Conservation (phyloP, 2,888 invertebrate genomes). For the Sisyra nigra region DNA sequence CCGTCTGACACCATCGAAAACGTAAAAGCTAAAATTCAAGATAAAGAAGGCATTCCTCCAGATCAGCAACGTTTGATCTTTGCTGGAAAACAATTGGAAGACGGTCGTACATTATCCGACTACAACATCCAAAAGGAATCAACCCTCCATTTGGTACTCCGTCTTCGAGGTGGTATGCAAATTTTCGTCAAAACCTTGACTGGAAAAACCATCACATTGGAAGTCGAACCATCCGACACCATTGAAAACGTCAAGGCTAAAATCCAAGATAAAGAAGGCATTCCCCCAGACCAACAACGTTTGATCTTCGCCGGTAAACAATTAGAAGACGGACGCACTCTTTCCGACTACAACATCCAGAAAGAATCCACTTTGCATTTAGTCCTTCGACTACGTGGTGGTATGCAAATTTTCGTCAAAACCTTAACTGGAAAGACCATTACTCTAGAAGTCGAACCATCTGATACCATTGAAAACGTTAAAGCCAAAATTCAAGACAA, state of each 20-base stretch:
- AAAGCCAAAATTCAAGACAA: slow-evolving; percentile 43
- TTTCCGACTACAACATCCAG: slow-evolving; percentile 47
- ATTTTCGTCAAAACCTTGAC: slow-evolving; percentile 34
- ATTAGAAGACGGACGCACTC: slow-evolving; percentile 49
- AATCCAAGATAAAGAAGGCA: slow-evolving; percentile 38
- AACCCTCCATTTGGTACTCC: slow-evolving; percentile 33
- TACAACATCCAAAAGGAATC: slow-evolving; percentile 47
- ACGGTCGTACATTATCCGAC: slow-evolving; percentile 43
- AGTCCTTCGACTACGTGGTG: slow-evolving; percentile 42
- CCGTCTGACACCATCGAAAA: slow-evolving; percentile 46
- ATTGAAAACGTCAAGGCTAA: slow-evolving; percentile 48
- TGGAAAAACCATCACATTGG: slow-evolving; percentile 40
- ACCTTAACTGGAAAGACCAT: slow-evolving; percentile 41
- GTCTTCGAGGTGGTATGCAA: slow-evolving; percentile 46
- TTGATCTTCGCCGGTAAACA: slow-evolving; percentile 53
- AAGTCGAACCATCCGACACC: slow-evolving; percentile 43
- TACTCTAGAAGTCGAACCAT: slow-evolving; percentile 36
- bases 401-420: slow-evolving; percentile 49
- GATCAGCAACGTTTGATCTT: slow-evolving; percentile 42
- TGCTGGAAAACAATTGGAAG: slow-evolving; percentile 49
- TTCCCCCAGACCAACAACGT: slow-evolving; percentile 41
- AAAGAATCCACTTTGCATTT: slow-evolving; percentile 42
- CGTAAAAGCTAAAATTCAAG: slow-evolving; percentile 38
- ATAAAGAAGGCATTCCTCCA: slow-evolving; percentile 30
- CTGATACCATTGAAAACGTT: slow-evolving; percentile 41